Base-by-base conservation (phyloP, 2,888 invertebrate genomes). In the Horisme vitalbata region DNA sequence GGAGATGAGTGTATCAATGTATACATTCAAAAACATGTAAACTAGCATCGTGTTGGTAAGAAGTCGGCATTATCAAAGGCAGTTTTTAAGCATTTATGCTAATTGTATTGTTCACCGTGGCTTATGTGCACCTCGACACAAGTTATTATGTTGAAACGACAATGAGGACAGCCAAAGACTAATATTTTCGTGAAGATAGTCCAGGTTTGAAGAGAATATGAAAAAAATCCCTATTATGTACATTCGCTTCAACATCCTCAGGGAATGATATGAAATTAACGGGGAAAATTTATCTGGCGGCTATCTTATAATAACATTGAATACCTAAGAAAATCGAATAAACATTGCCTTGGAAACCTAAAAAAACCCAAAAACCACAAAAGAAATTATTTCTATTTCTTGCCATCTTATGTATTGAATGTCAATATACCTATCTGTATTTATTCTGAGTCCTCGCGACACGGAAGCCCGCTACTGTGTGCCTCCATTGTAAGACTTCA, bases 31-130 rank as follows among this genome's bases (percentile, higher is more conserved):
- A n/a, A n/a, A n/a, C n/a, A n/a, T n/a, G n/a, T n/a, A n/a, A 8
- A 8, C 2, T 10, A n/a, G 30, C 5, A 23, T 15, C 27, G 14
- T 20, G 15, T 35, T 15, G 26, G 12, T 31, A 9, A 57, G 61
- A 52, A 48, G 59, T 57, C 78, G 79, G 79, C 55, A 15, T 30
- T n/a, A 49, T 61, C 67, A 87, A 83, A 83, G 71, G 48, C 54
- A 18, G 41, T 61, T 76, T 68, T 60, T 68, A 79, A 83, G 74
- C 68, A 14, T 87, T n/a, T n/a, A 88, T 88, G 84, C 53, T 86
- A 86, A 88, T 88, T 85, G 84, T 82, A 88, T 88, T 85, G 84
- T 82, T 88, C 86, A 85, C 79, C 81, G 83, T 84, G 70, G 77
- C 81, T 63, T 84, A 82, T 82, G 84, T 76, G 78, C 76, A 72